A percentile compares a stretch with the other conserved stretches of the same genome.
Evolutionary conservation across 2,888 invertebrate species (phyloP).

Genomic region (Eilema depressum): DNA sequence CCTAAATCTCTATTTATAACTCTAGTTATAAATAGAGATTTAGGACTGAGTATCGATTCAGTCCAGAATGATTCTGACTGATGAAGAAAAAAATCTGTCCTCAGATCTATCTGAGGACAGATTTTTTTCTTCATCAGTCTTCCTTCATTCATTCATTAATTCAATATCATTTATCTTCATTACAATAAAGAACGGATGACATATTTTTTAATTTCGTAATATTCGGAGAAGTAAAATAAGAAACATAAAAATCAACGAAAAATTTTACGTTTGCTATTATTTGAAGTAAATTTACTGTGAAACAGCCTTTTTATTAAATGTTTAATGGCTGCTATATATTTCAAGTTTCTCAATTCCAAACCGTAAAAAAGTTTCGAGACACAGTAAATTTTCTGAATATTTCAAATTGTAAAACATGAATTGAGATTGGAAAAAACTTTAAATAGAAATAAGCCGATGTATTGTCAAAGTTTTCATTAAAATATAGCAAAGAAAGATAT

Average conservation of each 20-base stretch:
- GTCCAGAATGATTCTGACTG: too few relatives aligned
- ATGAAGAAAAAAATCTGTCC: too few relatives aligned
- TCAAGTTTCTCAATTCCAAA: conserved; percentile 36
- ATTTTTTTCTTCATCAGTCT: too few relatives aligned
- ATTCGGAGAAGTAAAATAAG: not conserved
- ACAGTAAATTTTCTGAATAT: conserved; percentile 32
- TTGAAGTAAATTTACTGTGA: not conserved
- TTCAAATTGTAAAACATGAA: conserved; percentile 34
- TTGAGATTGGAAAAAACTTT: conserved; percentile 30
- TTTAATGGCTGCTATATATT: not conserved
- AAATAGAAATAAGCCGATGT: conserved; percentile 33
- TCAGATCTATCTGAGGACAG: too few relatives aligned
- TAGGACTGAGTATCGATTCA: too few relatives aligned
- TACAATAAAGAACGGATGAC: too few relatives aligned
- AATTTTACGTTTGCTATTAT: not conserved
- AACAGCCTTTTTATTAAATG: not conserved
- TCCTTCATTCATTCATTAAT: too few relatives aligned
- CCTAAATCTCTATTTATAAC: too few relatives aligned
- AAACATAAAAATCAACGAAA: not conserved
- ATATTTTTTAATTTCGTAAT: not conserved
- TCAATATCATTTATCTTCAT: too few relatives aligned
- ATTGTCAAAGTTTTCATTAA: conserved; percentile 24
- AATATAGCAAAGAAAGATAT: not conserved
- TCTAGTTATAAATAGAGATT: too few relatives aligned
- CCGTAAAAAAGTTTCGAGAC: conserved; percentile 34